A percentile compares a stretch with the other conserved stretches of the same genome.
These are phyloP conservation scores for Merodon equestris DNA, from an alignment of 2,888 invertebrate genomes.

Conservation along the genomic window DNA sequence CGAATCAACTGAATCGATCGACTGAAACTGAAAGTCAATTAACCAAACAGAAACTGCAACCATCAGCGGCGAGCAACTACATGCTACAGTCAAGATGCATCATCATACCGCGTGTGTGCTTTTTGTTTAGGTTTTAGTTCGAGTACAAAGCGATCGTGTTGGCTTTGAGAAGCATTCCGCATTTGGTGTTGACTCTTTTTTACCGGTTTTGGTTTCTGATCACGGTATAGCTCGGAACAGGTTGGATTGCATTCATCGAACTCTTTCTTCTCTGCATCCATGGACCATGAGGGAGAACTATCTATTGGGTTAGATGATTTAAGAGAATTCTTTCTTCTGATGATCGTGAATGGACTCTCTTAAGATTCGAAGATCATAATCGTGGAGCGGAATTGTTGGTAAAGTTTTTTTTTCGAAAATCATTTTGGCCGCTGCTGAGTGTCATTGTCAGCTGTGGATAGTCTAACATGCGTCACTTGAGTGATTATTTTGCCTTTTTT, in stretches of 20 bases:
- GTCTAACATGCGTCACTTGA: constrained; percentile 13
- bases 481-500: not conserved
- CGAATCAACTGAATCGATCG: constrained; percentile 66
- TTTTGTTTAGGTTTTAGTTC: constrained; percentile 3
- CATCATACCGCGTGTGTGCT: too few relatives aligned
- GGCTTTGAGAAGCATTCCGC: constrained; percentile 8
- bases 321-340: not conserved
- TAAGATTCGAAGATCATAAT: constrained; percentile 22
- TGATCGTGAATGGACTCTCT: constrained; percentile 10
- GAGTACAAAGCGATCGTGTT: constrained; percentile 47
- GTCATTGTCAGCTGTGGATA: too few relatives aligned
- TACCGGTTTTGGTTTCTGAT: constrained; percentile 37
- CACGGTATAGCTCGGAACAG: constrained; percentile 46
- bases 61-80: constrained; percentile 2
- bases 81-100: too few relatives aligned
- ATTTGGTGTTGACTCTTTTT: constrained; percentile 42
- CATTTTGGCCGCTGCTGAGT: too few relatives aligned
- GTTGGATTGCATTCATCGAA: constrained; percentile 59
- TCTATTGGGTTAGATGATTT: not conserved
- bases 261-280: constrained; percentile 37
- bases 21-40: constrained; percentile 69
- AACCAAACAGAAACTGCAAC: constrained; percentile 54
- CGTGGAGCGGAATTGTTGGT: constrained; percentile 2
- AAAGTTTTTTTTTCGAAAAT: too few relatives aligned
- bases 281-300: constrained; percentile 23